These are phyloP conservation scores for Sebastes trivittatus DNA, from an alignment of 2,797 vertebrate genomes.

Conservation along the genomic window DNA sequence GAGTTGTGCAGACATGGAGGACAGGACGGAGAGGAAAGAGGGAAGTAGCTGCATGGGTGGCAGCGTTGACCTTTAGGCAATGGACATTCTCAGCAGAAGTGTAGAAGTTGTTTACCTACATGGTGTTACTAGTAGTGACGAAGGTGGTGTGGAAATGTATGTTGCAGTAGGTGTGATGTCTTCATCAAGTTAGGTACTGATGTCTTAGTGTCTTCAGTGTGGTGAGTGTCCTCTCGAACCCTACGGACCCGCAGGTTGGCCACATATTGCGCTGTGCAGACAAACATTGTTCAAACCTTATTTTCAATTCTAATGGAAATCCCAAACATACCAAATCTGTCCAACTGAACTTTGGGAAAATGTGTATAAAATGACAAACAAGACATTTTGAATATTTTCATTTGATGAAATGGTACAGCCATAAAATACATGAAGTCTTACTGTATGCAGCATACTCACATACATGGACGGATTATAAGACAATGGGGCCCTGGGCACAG, in stretches of 20 bases:
- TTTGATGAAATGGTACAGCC: too few species aligned
- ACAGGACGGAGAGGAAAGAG: neutral
- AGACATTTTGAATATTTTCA: neutral
- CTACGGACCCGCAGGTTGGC: neutral
- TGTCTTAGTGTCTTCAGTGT: constrained; percentile 1
- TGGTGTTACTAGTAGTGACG: constrained; percentile 5
- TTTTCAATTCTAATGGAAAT: neutral
- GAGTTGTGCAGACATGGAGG: constrained; percentile 56
- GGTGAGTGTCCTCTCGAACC: neutral
- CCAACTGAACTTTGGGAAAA: neutral
- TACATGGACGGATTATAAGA: too few species aligned
- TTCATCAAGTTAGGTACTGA: constrained; percentile 2
- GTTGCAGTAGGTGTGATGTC: constrained; percentile 28
- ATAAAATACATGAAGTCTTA: too few species aligned
- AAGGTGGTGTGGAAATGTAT: constrained; percentile 30
- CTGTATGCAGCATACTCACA: too few species aligned
- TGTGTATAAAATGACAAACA: neutral
- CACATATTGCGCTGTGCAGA: neutral
- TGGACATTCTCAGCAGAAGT: constrained; percentile 39
- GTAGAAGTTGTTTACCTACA: constrained; percentile 1
- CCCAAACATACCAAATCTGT: neutral
- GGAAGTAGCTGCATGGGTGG: constrained; percentile 9
- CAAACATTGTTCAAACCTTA: neutral
- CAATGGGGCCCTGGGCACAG: too few species aligned
- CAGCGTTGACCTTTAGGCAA: constrained; percentile 14